Conservation (phyloP, 2,113 vertebrate species). For the Coregonus clupeaformis region DNA sequence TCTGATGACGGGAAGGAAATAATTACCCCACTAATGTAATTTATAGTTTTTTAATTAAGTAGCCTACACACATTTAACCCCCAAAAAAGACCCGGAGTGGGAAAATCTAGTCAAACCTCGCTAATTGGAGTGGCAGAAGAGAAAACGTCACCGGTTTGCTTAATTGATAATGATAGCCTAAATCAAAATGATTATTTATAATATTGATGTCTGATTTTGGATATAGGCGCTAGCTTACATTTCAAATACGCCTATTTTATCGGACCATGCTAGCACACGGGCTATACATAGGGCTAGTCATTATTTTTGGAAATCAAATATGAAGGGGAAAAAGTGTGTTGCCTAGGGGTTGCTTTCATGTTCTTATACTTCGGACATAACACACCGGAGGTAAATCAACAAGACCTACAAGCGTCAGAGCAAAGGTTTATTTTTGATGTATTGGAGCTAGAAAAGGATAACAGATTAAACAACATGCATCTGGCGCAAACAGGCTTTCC, state of each 20-base stretch:
- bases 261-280: too few relatives aligned
- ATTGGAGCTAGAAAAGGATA: not conserved
- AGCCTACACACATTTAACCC: conserved; percentile 35
- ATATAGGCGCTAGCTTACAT: too few relatives aligned
- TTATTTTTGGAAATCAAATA: too few relatives aligned
- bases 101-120: not conserved
- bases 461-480: not conserved
- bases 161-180: not conserved
- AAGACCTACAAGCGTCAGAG: not conserved
- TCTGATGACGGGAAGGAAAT: conserved; percentile 38
- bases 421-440: not conserved
- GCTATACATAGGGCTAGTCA: too few relatives aligned
- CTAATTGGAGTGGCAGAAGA: not conserved
- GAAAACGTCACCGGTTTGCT: not conserved
- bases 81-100: conserved; percentile 8
- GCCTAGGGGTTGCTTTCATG: not conserved
- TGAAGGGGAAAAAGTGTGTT: too few relatives aligned
- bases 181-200: not conserved
- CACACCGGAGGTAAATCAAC: not conserved
- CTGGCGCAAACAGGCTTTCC: not conserved
- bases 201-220: not conserved
- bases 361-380: not conserved
- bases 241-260: too few relatives aligned
- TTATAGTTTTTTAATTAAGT: conserved; percentile 63
- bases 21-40: conserved; percentile 61